phyloP scores from a whole-genome alignment of 2,797 vertebrate genomes.

The Taenioides sp. region DNA sequence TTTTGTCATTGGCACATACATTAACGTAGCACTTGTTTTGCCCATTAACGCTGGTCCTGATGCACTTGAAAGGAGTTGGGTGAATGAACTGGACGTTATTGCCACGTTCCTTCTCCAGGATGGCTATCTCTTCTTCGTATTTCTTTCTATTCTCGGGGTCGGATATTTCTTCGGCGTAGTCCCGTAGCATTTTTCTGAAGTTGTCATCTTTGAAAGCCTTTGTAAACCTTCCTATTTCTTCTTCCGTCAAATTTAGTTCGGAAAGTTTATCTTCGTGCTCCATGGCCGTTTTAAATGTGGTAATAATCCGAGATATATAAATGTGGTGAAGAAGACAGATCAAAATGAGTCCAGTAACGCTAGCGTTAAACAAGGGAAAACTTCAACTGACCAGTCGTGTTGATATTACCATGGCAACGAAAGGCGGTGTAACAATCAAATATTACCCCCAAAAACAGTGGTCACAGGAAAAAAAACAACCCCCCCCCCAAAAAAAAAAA shows the following conservation, averaged over 20 bases:
- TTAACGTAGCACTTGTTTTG: slow-evolving; percentile 87
- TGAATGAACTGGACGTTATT: slow-evolving; percentile 84
- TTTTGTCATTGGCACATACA: slow-evolving; percentile 79
- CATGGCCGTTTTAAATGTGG: slow-evolving; percentile 63
- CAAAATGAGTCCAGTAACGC: not conserved
- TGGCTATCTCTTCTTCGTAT: slow-evolving; percentile 87
- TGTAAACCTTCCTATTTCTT: slow-evolving; percentile 79
- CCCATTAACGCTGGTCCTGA: slow-evolving; percentile 82
- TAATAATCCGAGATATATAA: not conserved
- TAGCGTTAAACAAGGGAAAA: not conserved
- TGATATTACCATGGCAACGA: slow-evolving; percentile 61
- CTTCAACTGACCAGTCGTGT: slow-evolving; percentile 16
- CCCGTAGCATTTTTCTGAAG: slow-evolving; percentile 81
- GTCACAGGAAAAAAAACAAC: no score
- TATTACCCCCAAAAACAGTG: slow-evolving; percentile 11
- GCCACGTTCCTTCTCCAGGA: slow-evolving; percentile 87
- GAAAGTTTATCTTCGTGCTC: slow-evolving; percentile 66
- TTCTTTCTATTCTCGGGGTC: slow-evolving; percentile 81
- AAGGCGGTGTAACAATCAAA: slow-evolving; percentile 19
- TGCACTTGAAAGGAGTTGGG: slow-evolving; percentile 79
- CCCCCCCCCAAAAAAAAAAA: no score
- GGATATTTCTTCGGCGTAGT: slow-evolving; percentile 84
- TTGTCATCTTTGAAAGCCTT: slow-evolving; percentile 83
- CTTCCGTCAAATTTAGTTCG: slow-evolving; percentile 81
- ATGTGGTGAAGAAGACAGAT: not conserved